phyloP scores from a whole-genome alignment of 2,113 vertebrate genomes.

The Piaya cayana region DNA sequence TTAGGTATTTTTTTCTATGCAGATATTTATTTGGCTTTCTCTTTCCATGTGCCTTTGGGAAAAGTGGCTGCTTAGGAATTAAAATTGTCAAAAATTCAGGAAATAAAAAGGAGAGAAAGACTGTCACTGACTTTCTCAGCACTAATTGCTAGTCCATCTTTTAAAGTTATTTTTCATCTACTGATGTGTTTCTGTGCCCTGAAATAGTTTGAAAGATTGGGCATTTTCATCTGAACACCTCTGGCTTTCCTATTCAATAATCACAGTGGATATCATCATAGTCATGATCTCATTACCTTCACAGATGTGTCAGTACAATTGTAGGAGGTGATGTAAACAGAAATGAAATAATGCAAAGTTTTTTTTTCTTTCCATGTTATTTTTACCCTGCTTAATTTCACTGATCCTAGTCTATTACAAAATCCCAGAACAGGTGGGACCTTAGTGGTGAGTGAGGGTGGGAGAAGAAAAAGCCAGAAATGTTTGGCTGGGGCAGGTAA shows the following conservation, averaged over 20 bases:
- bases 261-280: not conserved
- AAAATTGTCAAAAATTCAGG: not conserved
- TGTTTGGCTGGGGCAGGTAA: not conserved
- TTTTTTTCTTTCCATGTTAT: not conserved
- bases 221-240: not conserved
- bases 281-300: not conserved
- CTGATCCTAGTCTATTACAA: not conserved
- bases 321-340: not conserved
- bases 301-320: not conserved
- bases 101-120: not conserved
- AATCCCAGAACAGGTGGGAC: not conserved
- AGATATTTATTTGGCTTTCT: not conserved
- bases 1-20: not conserved
- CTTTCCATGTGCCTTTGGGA: not conserved
- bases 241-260: not conserved
- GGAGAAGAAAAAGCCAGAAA: not conserved
- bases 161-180: not conserved
- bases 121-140: not conserved
- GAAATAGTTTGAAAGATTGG: not conserved
- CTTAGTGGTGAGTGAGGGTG: not conserved
- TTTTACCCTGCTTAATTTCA: not conserved
- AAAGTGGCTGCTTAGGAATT: not conserved
- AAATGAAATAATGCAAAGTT: not conserved
- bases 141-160: not conserved
- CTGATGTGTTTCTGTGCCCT: not conserved